Evolutionary conservation across 2,888 invertebrate genomes (phyloP).

Genomic region (Clivina fossor): DNA sequence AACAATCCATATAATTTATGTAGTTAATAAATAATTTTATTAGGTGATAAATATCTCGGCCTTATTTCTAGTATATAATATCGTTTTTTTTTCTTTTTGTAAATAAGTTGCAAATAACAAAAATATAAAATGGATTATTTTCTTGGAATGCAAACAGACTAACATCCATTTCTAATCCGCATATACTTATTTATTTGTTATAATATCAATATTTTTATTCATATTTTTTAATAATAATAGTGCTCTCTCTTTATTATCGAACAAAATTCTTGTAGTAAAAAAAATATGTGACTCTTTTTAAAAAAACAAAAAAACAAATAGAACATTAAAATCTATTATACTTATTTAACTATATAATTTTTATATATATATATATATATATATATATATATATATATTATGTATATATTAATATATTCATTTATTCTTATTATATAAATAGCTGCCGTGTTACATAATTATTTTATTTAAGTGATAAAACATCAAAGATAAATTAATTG

Average conservation of each 20-base stretch:
- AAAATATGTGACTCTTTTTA: conserved; percentile 33
- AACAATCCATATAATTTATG: too few relatives aligned
- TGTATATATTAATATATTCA: conserved; percentile 31
- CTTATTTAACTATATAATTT: conserved; percentile 11
- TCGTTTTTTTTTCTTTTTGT: too few relatives aligned
- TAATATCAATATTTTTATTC: neutral
- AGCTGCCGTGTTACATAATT: conserved; percentile 30
- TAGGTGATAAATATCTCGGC: too few relatives aligned
- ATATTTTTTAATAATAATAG: too few relatives aligned
- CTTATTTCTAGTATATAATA: too few relatives aligned
- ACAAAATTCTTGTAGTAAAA: conserved; percentile 19
- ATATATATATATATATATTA: conserved; percentile 28
- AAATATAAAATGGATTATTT: too few relatives aligned
- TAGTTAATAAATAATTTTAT: too few relatives aligned
- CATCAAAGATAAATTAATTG: conserved; percentile 18
- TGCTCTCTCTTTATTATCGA: conserved; percentile 3
- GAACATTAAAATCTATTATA: neutral
- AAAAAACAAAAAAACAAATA: conserved; percentile 24
- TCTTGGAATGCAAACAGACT: conserved; percentile 3
- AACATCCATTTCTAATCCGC: neutral
- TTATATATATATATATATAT: too few relatives aligned
- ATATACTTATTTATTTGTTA: neutral
- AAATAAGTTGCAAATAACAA: too few relatives aligned
- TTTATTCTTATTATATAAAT: conserved; percentile 32
- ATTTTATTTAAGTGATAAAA: conserved; percentile 18